phyloP scores from a whole-genome alignment of 2,113 vertebrate species.

The Fulica atra region DNA sequence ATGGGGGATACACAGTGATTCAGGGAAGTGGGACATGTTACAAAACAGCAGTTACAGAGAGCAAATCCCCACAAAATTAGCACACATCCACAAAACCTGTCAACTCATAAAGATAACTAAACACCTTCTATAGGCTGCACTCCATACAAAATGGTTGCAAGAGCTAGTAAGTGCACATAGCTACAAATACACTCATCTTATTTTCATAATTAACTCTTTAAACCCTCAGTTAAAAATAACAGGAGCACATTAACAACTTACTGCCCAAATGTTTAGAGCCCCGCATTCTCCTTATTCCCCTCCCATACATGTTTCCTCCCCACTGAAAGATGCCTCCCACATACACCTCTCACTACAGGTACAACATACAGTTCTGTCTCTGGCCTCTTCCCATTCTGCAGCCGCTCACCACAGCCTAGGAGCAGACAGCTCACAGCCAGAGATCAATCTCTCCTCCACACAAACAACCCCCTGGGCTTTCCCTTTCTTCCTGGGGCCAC shows the following conservation, averaged over 20 bases:
- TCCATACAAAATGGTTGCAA: accelerated
- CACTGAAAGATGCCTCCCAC: neutral
- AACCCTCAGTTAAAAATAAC: too few relatives aligned
- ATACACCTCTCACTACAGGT: accelerated
- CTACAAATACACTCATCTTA: accelerated
- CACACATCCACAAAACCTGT: accelerated
- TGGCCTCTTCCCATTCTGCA: accelerated
- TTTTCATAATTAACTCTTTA: neutral
- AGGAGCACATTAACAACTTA: neutral
- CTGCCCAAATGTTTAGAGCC: neutral
- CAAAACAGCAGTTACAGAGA: neutral
- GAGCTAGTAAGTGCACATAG: accelerated
- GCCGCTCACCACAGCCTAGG: accelerated
- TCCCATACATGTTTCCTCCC: neutral
- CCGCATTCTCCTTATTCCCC: accelerated
- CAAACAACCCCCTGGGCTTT: accelerated
- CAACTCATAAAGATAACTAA: accelerated
- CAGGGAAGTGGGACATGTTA: accelerated
- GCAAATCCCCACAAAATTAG: neutral
- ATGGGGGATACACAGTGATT: accelerated
- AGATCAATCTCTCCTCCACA: accelerated
- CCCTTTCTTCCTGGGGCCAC: accelerated
- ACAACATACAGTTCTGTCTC: neutral
- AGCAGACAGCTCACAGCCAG: accelerated
- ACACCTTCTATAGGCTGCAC: accelerated